Conservation (phyloP, 2,888 invertebrate genomes). For the Drosophila merina region DNA sequence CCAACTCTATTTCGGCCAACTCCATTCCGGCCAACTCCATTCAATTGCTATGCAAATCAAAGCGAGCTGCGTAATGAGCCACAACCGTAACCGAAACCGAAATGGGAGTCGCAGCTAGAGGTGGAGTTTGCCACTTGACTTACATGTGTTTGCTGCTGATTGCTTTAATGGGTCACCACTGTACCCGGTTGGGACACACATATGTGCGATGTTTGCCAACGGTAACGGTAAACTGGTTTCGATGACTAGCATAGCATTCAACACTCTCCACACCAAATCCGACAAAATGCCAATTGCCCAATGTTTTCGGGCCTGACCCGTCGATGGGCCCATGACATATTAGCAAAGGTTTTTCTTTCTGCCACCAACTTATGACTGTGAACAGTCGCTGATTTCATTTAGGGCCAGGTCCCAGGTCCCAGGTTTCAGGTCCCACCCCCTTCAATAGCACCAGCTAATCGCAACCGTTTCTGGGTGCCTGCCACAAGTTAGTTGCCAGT, state of each 20-base stretch:
- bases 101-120: constrained; percentile 2
- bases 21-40: constrained; percentile 33
- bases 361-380: constrained; percentile 32
- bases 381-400: constrained; percentile 40
- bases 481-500: constrained; percentile 1
- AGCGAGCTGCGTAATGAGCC: constrained; percentile 72
- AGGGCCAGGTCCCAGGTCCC: constrained; percentile 26
- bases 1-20: constrained; percentile 37
- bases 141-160: constrained; percentile 58
- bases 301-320: constrained; percentile 32
- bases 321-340: constrained; percentile 44
- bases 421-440: neutral
- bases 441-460: constrained; percentile 24
- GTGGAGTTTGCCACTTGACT: constrained; percentile 59
- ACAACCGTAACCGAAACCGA: constrained; percentile 39
- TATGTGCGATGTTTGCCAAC: neutral
- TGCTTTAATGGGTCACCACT: constrained; percentile 48
- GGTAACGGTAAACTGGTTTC: constrained; percentile 2
- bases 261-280: constrained; percentile 5
- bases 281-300: constrained; percentile 41
- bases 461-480: constrained; percentile 22
- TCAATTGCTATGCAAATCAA: constrained; percentile 74
- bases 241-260: constrained; percentile 3
- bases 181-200: constrained; percentile 36
- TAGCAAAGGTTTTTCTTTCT: constrained; percentile 38